Evolutionary conservation across 2,113 vertebrate species (phyloP).

Genomic region (Calypte anna): DNA sequence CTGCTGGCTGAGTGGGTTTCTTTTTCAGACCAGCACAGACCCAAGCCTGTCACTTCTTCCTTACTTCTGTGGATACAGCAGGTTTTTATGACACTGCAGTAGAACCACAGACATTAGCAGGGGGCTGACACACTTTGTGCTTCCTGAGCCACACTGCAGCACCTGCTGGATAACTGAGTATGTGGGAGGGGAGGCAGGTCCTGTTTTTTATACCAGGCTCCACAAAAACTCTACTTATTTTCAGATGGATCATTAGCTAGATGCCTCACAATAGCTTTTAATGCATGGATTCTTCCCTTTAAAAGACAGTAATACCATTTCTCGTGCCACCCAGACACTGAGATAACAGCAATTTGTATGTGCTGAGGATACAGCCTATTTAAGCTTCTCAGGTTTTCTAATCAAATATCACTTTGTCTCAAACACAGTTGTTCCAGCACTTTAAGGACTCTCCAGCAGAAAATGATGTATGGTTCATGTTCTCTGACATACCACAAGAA

Average conservation of each 20-base stretch:
- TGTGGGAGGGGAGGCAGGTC: neutral
- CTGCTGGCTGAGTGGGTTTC: neutral
- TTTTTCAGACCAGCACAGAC: neutral
- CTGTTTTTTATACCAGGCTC: neutral
- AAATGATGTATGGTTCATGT: neutral
- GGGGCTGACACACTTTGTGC: neutral
- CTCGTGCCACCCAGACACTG: neutral
- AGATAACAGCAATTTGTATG: neutral
- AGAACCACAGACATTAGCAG: neutral
- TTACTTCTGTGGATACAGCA: neutral
- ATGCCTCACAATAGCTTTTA: neutral
- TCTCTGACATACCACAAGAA: neutral
- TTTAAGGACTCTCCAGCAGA: neutral
- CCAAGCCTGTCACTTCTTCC: neutral
- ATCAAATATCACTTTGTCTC: neutral
- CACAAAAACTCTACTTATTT: neutral
- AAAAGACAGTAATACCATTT: neutral
- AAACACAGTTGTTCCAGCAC: neutral
- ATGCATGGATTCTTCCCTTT: neutral
- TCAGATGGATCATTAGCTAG: neutral
- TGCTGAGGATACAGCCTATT: neutral
- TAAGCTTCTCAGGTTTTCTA: neutral
- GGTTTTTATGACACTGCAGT: neutral
- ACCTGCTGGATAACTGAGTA: neutral
- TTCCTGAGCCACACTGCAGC: neutral